phyloP scores from a whole-genome alignment of 2,888 invertebrate species.

The Agriopis leucophaearia region DNA sequence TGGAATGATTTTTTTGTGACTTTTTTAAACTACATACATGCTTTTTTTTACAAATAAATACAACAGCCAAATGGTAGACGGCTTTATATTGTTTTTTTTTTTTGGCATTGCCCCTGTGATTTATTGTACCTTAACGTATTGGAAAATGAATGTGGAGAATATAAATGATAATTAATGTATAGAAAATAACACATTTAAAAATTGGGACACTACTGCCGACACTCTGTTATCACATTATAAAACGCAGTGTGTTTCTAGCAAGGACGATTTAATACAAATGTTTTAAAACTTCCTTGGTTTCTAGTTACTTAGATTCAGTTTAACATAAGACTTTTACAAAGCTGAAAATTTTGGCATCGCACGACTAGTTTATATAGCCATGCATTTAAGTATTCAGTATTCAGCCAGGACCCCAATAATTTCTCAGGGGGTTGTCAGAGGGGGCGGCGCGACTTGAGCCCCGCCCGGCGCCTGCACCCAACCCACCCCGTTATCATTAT shows the following conservation, averaged over 20 bases:
- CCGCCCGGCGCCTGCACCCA: constrained; percentile 52
- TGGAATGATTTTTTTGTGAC: constrained; percentile 32
- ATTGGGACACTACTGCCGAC: neutral
- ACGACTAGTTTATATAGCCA: constrained; percentile 8
- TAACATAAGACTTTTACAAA: constrained; percentile 5
- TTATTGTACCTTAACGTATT: too few species aligned
- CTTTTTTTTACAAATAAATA: neutral
- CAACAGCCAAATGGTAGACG: neutral
- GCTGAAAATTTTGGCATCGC: constrained; percentile 5
- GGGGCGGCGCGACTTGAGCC: constrained; percentile 49
- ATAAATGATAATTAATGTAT: too few species aligned
- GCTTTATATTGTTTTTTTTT: neutral
- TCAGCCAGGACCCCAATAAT: constrained; percentile 15
- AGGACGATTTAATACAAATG: too few species aligned
- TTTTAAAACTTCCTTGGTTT: too few species aligned
- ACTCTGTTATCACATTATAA: neutral
- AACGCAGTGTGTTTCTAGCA: neutral
- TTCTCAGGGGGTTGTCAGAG: constrained; percentile 34
- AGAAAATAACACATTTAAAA: too few species aligned
- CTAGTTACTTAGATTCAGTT: neutral
- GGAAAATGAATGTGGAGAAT: too few species aligned
- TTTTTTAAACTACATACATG: neutral
- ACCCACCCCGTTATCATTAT: constrained; percentile 27
- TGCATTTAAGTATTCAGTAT: neutral
- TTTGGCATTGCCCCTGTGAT: too few species aligned